Conservation (phyloP, 2,797 vertebrate species). For the Halcyon leucocephala region DNA sequence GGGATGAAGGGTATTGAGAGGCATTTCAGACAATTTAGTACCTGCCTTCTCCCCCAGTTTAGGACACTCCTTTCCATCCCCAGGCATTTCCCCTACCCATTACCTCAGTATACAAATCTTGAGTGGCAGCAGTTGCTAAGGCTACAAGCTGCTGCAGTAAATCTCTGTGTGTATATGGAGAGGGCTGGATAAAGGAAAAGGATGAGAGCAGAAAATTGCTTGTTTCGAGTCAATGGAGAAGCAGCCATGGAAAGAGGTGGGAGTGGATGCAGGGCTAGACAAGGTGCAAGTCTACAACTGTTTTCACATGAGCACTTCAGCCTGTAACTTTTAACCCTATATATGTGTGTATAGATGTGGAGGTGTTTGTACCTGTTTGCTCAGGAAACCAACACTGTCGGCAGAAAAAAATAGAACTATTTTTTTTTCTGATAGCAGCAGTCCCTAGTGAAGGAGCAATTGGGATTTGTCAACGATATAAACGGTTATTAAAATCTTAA, state of each 20-base stretch:
- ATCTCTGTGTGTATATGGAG: neutral
- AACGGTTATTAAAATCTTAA: neutral
- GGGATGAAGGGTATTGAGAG: neutral
- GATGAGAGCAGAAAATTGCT: conserved; percentile 52
- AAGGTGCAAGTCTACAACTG: neutral
- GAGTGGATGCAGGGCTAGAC: neutral
- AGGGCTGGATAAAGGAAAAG: neutral
- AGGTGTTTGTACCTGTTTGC: neutral
- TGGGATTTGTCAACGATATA: neutral
- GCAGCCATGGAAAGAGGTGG: neutral
- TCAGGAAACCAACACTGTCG: neutral
- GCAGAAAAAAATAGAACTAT: neutral
- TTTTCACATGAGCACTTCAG: neutral
- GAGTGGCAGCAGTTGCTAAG: conserved; percentile 59
- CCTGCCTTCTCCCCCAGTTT: neutral
- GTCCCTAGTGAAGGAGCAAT: neutral
- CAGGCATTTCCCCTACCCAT: neutral
- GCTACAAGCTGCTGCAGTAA: conserved; percentile 50
- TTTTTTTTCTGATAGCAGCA: neutral
- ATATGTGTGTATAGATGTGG: neutral
- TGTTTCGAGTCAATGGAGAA: neutral
- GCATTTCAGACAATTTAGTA: neutral
- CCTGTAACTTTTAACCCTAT: neutral
- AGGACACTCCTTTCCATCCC: neutral
- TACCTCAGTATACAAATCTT: neutral